Evolutionary conservation across 2,113 vertebrate genomes (phyloP), one percentile per base, ranked within the genome.

Genomic region (Alosa alosa): DNA sequence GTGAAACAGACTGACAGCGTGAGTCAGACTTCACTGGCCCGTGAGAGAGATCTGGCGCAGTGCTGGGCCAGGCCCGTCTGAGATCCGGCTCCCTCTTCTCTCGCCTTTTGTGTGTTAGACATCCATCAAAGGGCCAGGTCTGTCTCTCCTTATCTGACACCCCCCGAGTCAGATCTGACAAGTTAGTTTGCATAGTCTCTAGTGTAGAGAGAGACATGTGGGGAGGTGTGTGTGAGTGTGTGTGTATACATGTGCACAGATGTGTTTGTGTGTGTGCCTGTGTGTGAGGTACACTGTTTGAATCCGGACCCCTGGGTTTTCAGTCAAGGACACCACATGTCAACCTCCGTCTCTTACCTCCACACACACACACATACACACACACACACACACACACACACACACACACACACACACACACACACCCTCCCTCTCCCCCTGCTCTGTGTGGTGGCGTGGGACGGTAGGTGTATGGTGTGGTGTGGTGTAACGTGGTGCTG

Each of bases 261-360:
- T 60, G 57, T 6, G 3, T 20, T 22, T 18, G 57, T 68, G n/a
- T 25, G 60, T 68, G 60, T 68, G 31, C 11, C n/a, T 68, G 64
- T 31, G 64, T 68, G 7, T 25, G n/a, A 15, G 72, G 36, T 39
- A 17, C 72, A 13, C 72, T 78, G 36, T 78, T 78, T 36, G 72
- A 82, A 83, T 47, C n/a, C 22, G 17, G 7, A 25, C n/a, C n/a
- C 22, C 57, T 49, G n/a, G 78, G 25, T 78, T 36, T 55, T 45
- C 55, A 46, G 25, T 84, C 83, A 84, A 72, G 86, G 88, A 83
- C 84, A 46, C 9, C 84, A 46, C 9, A 64, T 50, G 64, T 83
- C 50, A 84, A 81, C 55, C 47, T 45, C 2, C 6, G 81, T 45
- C n/a, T 75, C 18, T 15, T 47, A 4, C 15, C 13, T 39, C 31